phyloP scores from a whole-genome alignment of 2,113 vertebrate genomes.

The Mormyrus lacerda region DNA sequence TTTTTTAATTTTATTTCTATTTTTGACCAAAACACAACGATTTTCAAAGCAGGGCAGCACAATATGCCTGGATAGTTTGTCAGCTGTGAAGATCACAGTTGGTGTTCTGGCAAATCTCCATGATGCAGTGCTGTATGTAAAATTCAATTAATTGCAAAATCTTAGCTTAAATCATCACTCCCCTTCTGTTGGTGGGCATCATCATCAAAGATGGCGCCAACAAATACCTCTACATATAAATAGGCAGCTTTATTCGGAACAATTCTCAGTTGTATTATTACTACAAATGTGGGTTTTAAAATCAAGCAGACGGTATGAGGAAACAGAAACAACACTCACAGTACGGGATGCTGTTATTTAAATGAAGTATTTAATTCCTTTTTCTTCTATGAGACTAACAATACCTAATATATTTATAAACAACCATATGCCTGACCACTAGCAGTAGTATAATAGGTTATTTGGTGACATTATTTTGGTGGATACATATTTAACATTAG shows the following conservation, averaged over 20 bases:
- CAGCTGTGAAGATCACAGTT: constrained; percentile 5
- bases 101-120: neutral
- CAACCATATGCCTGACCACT: neutral
- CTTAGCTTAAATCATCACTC: constrained; percentile 8
- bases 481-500: neutral
- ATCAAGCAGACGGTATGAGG: neutral
- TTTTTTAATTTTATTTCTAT: neutral
- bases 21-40: constrained; percentile 1
- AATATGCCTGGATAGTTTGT: neutral
- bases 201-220: neutral
- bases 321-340: neutral
- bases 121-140: neutral
- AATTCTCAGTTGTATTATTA: neutral
- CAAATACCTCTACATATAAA: neutral
- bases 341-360: neutral
- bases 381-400: neutral
- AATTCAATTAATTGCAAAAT: constrained; percentile 9
- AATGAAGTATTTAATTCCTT: neutral
- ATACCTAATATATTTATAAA: neutral
- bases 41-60: neutral
- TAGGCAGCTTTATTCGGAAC: neutral
- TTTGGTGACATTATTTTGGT: neutral
- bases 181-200: neutral
- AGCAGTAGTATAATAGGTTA: neutral
- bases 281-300: neutral